phyloP scores from a whole-genome alignment of 2,888 invertebrate genomes.

The Trichopoda pennipes region DNA sequence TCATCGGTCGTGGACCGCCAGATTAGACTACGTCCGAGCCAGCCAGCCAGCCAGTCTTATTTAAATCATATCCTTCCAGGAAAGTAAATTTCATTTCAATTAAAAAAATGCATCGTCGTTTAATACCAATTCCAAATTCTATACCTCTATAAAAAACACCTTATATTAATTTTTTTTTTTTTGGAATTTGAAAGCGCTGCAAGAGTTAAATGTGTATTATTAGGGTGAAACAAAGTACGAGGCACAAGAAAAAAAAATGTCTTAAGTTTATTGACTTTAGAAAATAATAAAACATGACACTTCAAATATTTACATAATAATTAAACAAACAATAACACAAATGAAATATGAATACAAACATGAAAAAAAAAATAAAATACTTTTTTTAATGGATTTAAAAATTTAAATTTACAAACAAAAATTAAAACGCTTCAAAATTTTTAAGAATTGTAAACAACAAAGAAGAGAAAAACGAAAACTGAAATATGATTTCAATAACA shows the following conservation, averaged over 20 bases:
- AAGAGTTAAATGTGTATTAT: conserved; percentile 6
- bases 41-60: too few species aligned
- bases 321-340: conserved; percentile 19
- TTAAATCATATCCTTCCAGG: too few species aligned
- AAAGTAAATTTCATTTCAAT: too few species aligned
- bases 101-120: too few species aligned
- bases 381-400: conserved; percentile 32
- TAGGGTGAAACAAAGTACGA: neutral
- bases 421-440: neutral
- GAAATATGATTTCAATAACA: too few species aligned
- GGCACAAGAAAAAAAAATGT: neutral
- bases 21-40: too few species aligned
- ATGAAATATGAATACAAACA: neutral
- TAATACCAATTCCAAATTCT: too few species aligned
- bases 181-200: neutral
- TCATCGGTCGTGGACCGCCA: too few species aligned
- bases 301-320: conserved; percentile 55
- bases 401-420: neutral
- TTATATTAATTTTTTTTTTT: too few species aligned
- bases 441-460: neutral
- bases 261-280: conserved; percentile 60
- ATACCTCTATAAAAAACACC: too few species aligned
- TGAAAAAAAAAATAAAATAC: conserved; percentile 31
- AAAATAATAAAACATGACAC: conserved; percentile 41
- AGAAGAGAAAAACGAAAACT: too few species aligned